Percentiles rank a stretch among this genome's conserved stretches.
Conservation (phyloP, 2,113 vertebrate genomes). For the Salvelinus namaycush region DNA sequence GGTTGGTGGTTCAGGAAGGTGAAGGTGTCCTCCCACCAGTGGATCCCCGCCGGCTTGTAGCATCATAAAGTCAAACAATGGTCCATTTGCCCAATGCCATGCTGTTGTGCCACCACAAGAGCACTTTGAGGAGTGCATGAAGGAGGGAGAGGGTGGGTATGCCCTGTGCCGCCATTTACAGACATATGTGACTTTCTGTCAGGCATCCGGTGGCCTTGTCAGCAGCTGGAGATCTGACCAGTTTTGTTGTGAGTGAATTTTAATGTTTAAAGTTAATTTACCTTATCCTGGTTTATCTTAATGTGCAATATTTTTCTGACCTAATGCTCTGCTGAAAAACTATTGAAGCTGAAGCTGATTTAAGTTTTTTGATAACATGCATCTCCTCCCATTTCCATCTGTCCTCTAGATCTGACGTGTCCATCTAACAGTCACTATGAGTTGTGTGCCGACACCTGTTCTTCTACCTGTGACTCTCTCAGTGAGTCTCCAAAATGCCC, state of each 20-base stretch:
- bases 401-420: constrained; percentile 55
- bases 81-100: constrained; percentile 31
- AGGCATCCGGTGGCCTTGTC: constrained; percentile 9
- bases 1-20: constrained; percentile 30
- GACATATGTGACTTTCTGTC: constrained; percentile 62
- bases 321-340: too few species aligned
- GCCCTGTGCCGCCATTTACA: constrained; percentile 66
- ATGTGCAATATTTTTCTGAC: too few species aligned
- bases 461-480: constrained; percentile 52
- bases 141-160: not conserved
- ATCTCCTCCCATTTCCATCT: not conserved
- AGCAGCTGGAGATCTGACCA: constrained; percentile 58
- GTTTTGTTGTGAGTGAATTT: constrained; percentile 70
- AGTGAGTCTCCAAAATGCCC: constrained; percentile 37
- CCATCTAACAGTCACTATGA: constrained; percentile 53
- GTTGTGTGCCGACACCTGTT: constrained; percentile 57
- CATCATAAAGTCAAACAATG: constrained; percentile 39
- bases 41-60: not conserved
- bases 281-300: too few species aligned
- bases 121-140: too few species aligned
- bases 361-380: too few species aligned
- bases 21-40: constrained; percentile 17
- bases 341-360: too few species aligned
- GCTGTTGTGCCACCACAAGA: not conserved
- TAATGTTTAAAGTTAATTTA: not conserved